Evolutionary conservation across 2,113 vertebrate species (phyloP).

Genomic region (Brienomyrus longianalis): DNA sequence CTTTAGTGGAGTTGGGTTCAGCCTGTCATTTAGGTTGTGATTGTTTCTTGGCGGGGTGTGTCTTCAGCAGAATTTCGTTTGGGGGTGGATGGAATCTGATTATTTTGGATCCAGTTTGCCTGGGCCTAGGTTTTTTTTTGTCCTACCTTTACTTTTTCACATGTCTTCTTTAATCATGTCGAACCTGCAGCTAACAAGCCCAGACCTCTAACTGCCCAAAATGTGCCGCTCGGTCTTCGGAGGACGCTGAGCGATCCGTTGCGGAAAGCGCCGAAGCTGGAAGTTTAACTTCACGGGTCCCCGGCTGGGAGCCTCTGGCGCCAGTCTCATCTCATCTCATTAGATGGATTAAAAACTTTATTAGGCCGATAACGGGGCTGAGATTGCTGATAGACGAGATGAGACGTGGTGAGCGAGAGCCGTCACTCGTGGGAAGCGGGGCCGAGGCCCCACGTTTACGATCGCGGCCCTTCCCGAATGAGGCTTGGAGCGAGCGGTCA

Average conservation of each 20-base stretch:
- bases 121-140: neutral
- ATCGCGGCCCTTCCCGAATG: constrained; percentile 37
- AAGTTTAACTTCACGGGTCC: neutral
- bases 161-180: neutral
- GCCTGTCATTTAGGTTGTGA: neutral
- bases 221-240: neutral
- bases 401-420: constrained; percentile 56
- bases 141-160: neutral
- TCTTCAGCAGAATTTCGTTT: neutral
- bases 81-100: neutral
- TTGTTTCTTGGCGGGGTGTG: neutral
- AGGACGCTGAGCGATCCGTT: neutral
- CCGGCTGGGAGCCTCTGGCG: constrained; percentile 42
- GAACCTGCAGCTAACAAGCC: neutral
- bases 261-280: neutral
- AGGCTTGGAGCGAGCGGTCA: constrained; percentile 55
- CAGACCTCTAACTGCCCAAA: neutral
- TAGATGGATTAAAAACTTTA: constrained; percentile 48
- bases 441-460: constrained; percentile 38
- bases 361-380: constrained; percentile 52
- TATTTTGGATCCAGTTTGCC: neutral
- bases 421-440: constrained; percentile 32
- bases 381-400: constrained; percentile 58
- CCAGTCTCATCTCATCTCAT: constrained; percentile 27
- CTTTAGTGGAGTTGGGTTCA: neutral